A percentile compares a stretch with the other conserved stretches of the same genome.
Evolutionary conservation across 1,140 invertebrate genomes (phyloP).

Genomic region (Zaprionus inermis): DNA sequence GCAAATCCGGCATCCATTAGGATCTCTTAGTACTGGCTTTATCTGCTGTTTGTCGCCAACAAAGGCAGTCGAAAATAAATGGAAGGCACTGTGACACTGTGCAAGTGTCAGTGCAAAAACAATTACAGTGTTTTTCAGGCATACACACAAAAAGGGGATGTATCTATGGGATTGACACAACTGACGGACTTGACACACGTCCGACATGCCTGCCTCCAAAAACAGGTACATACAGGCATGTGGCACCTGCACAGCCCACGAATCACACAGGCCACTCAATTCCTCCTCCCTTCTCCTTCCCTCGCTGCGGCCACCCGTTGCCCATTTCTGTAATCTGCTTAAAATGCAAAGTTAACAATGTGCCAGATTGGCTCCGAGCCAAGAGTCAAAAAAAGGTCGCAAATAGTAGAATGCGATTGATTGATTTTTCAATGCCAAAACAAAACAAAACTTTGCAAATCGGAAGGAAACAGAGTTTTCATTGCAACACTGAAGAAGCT

Average conservation of each 20-base stretch:
- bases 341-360: conserved; percentile 79
- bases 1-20: conserved; percentile 31
- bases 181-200: conserved; percentile 7
- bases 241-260: conserved; percentile 7
- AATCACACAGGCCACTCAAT: conserved; percentile 8
- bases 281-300: background rate
- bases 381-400: conserved; percentile 20
- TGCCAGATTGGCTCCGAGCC: conserved; percentile 53
- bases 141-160: background rate
- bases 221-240: conserved; percentile 14
- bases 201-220: conserved; percentile 15
- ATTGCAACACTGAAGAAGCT: too few species aligned
- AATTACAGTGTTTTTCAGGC: conserved; percentile 56
- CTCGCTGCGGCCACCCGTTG: background rate
- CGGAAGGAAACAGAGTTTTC: background rate
- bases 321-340: conserved; percentile 75
- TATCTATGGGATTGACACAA: conserved; percentile 13
- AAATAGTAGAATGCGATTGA: conserved; percentile 5
- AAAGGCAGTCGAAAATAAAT: conserved; percentile 55
- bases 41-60: conserved; percentile 20
- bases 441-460: background rate
- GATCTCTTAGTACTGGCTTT: conserved; percentile 24
- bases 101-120: conserved; percentile 56
- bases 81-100: conserved; percentile 47
- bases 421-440: conserved; percentile 22